These are phyloP conservation scores for Sus scrofa DNA, from an alignment of 2,113 vertebrate genomes.

Conservation along the genomic window T2T-Sscrofa CM000816.6:80101001-80101500, in stretches of 20 bases:
- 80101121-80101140: no score
- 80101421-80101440: not conserved
- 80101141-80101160: no score
- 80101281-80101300: constrained; percentile 22
- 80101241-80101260: not conserved
- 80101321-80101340: not conserved
- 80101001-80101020: no score
- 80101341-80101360: not conserved
- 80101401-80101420: not conserved
- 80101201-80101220: not conserved
- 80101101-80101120: no score
- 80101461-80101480: constrained; percentile 21
- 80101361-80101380: not conserved
- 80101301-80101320: not conserved
- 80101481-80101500: not conserved
- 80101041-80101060: no score
- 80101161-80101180: no score
- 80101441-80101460: not conserved
- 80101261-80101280: constrained; percentile 35
- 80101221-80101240: not conserved
- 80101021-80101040: no score
- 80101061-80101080: no score
- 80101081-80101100: no score
- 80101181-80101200: constrained; percentile 11
- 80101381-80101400: constrained; percentile 30